Base-by-base conservation (phyloP, 2,797 vertebrate species). In the Erithacus rubecula region DNA sequence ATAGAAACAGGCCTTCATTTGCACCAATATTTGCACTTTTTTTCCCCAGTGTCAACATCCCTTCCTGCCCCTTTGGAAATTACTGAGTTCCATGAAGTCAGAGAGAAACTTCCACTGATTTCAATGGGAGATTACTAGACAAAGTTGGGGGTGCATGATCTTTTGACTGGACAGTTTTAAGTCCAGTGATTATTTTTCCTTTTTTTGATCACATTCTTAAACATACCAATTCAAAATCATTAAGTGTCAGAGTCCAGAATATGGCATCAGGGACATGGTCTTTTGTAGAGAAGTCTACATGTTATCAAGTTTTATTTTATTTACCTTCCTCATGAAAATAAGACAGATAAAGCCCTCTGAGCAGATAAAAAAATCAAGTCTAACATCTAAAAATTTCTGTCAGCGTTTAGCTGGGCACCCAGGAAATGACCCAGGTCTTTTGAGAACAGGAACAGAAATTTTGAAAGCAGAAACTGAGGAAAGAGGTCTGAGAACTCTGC, bases 1-100 rank as follows among this genome's bases (percentile, higher is more conserved):
- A 5, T 30, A 24, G 43, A 79, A 68, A 77, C 0, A 80, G 24
- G 20, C 7, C 34, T 90, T 93, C 47, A 43, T 14, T 10, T 78
- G 39, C 22, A 84, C 9, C 72, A 64, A 34, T 47, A 37, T 55
- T 75, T 75, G n/a, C 22, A 37, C 5, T 9, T 22, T 15, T 44
- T 20, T 16, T 11, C 44, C 62, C 32, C 23, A 63, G 9, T 30
- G 56, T 29, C 32, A 65, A 43, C 18, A 30, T 55, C 20, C 3
- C 29, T 78, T 95, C 37, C n/a, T 71, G n/a, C 7, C 17, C 29
- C 80, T 82, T 64, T 77, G 37, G 21, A 94, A 85, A 85, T 43
- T 52, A 15, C 49, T 43, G 80, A 87, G 37, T 41, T 77, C 49
- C 22, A 27, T 30, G 17, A 51, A 74, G 12, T 11, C 77, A 87